These are phyloP conservation scores for Pterobdella sp. DNA, from an alignment of 2,888 invertebrate species.

Conservation along the genomic window DNA sequence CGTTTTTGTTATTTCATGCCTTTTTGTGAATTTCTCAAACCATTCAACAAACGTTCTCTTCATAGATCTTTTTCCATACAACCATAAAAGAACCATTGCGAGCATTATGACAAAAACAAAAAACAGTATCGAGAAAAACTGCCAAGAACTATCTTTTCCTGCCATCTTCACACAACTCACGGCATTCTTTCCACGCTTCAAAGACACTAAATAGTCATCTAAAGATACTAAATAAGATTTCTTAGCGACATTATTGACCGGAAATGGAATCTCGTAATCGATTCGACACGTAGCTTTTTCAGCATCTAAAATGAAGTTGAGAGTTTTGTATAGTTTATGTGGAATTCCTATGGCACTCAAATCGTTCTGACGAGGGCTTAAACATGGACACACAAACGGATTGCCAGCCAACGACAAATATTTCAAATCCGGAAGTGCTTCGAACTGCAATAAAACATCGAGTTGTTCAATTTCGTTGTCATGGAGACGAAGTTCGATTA, in stretches of 20 bases:
- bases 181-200: not conserved
- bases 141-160: not conserved
- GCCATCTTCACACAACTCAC: not conserved
- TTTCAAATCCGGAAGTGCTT: not conserved
- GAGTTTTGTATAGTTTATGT: not conserved
- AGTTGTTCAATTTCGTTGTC: not conserved
- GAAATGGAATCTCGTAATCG: not conserved
- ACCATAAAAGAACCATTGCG: not conserved
- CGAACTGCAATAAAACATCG: not conserved
- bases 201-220: not conserved
- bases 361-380: not conserved
- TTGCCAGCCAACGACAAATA: not conserved
- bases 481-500: constrained; percentile 10
- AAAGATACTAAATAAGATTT: constrained; percentile 1
- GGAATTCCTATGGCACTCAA: not conserved
- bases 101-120: not conserved
- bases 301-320: not conserved
- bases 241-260: not conserved
- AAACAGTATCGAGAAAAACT: not conserved
- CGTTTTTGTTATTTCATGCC: not conserved
- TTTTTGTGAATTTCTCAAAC: not conserved
- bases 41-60: not conserved
- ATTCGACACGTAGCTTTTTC: not conserved
- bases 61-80: not conserved
- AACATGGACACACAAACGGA: not conserved